phyloP scores from a whole-genome alignment of 2,797 vertebrate genomes.

The Falco berigora region DNA sequence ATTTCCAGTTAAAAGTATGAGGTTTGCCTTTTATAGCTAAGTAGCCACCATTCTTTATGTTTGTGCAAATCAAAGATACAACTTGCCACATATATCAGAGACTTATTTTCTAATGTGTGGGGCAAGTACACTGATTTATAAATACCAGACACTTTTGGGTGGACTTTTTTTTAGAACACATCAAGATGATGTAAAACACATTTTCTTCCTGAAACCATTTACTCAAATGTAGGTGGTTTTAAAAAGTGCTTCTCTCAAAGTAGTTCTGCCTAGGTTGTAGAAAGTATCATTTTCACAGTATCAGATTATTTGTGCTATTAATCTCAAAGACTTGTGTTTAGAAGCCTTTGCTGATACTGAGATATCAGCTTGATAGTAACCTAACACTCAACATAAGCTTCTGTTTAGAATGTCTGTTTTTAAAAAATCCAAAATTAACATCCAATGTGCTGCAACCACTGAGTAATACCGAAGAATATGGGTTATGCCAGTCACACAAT shows the following conservation, averaged over 20 bases:
- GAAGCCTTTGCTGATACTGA: neutral
- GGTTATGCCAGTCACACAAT: neutral
- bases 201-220: neutral
- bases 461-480: neutral
- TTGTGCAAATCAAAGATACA: neutral
- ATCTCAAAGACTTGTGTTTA: neutral
- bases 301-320: neutral
- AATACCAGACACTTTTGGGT: neutral
- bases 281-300: neutral
- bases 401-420: neutral
- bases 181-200: neutral
- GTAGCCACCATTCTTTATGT: neutral
- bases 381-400: neutral
- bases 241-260: neutral
- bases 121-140: neutral
- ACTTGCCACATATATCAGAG: neutral
- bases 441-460: neutral
- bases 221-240: neutral
- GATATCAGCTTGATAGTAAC: neutral
- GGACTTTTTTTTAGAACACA: neutral
- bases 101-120: neutral
- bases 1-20: neutral
- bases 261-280: neutral
- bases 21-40: neutral
- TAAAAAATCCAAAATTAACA: neutral